A percentile compares a stretch with the other conserved stretches of the same genome.
These are phyloP conservation scores for Pachyseris speciosa DNA, from an alignment of 64 coral and sea anemone species.

Conservation along the genomic window DNA sequence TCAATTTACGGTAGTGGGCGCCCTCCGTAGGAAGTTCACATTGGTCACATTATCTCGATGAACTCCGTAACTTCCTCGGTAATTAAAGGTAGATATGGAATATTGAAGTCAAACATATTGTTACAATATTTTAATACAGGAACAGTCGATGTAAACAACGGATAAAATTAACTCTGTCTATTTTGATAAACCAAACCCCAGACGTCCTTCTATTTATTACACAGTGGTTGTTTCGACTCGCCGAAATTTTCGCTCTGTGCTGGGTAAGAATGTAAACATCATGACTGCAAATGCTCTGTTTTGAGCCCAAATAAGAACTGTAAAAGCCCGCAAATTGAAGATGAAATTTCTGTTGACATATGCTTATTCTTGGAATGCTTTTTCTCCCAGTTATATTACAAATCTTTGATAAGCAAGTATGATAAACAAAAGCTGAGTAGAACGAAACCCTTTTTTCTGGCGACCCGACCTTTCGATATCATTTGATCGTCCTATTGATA, in stretches of 20 bases:
- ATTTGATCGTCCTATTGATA: conserved; percentile 16
- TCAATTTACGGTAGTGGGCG: background rate
- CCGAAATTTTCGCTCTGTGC: background rate
- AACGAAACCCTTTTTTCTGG: conserved; percentile 4
- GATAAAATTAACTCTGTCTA: background rate
- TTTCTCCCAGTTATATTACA: background rate
- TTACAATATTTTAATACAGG: background rate
- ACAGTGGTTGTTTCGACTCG: background rate
- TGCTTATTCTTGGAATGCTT: background rate
- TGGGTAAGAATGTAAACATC: background rate
- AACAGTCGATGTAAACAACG: background rate
- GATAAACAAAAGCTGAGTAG: background rate
- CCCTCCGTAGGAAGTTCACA: background rate
- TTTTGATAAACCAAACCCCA: background rate
- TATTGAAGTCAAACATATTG: background rate
- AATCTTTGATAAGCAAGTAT: background rate
- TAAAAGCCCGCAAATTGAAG: background rate
- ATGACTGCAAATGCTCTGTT: background rate
- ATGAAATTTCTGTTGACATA: background rate
- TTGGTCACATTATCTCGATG: background rate
- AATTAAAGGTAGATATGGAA: background rate
- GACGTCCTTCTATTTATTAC: background rate
- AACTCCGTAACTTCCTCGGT: conserved; percentile 28
- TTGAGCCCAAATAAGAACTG: background rate
- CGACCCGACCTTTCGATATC: conserved; percentile 37